Evolutionary conservation across 1,140 invertebrate species (phyloP).

Genomic region (Agrilus planipennis): DNA sequence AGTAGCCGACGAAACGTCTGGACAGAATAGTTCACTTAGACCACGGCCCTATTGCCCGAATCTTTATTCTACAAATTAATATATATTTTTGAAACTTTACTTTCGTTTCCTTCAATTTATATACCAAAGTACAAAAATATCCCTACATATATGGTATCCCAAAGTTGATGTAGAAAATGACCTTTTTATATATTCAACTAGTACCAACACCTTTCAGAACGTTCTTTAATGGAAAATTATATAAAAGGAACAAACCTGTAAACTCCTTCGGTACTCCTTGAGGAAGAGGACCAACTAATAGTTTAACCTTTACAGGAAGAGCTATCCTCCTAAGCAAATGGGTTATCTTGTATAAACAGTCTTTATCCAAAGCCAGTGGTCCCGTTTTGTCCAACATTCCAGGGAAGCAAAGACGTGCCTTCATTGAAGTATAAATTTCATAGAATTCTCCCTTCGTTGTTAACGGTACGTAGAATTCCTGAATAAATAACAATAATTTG

Average conservation of each 20-base stretch:
- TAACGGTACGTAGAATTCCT: constrained; percentile 47
- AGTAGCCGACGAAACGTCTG: too few species aligned
- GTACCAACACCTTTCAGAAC: too few species aligned
- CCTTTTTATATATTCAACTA: too few species aligned
- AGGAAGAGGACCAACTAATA: constrained; percentile 42
- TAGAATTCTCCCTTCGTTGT: constrained; percentile 48
- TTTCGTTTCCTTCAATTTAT: too few species aligned
- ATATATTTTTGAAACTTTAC: too few species aligned
- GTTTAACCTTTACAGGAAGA: constrained; percentile 39
- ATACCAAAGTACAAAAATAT: too few species aligned
- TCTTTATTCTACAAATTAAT: too few species aligned
- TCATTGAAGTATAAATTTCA: constrained; percentile 41
- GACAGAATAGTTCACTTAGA: too few species aligned
- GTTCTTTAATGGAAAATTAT: too few species aligned
- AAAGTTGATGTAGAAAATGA: too few species aligned
- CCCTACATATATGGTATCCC: too few species aligned
- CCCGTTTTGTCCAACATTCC: constrained; percentile 30
- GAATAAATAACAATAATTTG: constrained; percentile 19
- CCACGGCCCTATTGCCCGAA: too few species aligned
- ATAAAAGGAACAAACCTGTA: constrained; percentile 39
- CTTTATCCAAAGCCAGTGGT: constrained; percentile 27
- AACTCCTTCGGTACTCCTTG: constrained; percentile 42
- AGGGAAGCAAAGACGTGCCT: constrained; percentile 32
- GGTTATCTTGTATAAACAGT: constrained; percentile 29
- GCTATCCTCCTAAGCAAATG: constrained; percentile 26